These are phyloP conservation scores for Synergus umbraculus DNA, from an alignment of 2,888 invertebrate genomes.

Conservation along the genomic window DNA sequence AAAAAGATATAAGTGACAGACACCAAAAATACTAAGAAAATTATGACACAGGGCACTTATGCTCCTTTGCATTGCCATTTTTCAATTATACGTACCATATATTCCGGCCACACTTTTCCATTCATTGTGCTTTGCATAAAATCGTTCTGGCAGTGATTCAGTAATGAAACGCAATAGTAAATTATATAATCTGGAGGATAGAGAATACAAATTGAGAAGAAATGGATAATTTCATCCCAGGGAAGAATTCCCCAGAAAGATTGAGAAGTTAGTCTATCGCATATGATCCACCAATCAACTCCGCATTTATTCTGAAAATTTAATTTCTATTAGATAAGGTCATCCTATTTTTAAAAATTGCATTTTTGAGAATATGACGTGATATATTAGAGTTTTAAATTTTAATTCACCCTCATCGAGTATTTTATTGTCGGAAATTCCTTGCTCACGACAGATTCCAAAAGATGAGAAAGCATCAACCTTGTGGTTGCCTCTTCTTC, in stretches of 20 bases:
- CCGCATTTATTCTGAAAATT: conserved; percentile 67
- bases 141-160: conserved; percentile 66
- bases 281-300: conserved; percentile 73
- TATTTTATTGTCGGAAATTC: conserved; percentile 69
- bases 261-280: conserved; percentile 68
- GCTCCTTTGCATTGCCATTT: not conserved
- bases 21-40: not conserved
- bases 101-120: conserved; percentile 72
- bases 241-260: conserved; percentile 73
- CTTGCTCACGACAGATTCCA: conserved; percentile 68
- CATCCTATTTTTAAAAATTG: conserved; percentile 7
- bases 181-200: conserved; percentile 73
- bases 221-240: conserved; percentile 72
- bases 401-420: conserved; percentile 68
- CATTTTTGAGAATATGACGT: not conserved
- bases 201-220: conserved; percentile 69
- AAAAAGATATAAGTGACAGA: conserved; percentile 23
- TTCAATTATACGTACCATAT: conserved; percentile 63
- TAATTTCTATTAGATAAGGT: conserved; percentile 20
- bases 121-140: conserved; percentile 66
- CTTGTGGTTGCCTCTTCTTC: conserved; percentile 65
- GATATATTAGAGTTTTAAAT: not conserved
- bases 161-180: conserved; percentile 72
- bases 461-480: conserved; percentile 69
- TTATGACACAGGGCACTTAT: not conserved